Percentiles rank a stretch among this genome's conserved stretches.
Evolutionary conservation across 2,113 vertebrate species (phyloP).

Genomic region (Cnemophilus loriae): DNA sequence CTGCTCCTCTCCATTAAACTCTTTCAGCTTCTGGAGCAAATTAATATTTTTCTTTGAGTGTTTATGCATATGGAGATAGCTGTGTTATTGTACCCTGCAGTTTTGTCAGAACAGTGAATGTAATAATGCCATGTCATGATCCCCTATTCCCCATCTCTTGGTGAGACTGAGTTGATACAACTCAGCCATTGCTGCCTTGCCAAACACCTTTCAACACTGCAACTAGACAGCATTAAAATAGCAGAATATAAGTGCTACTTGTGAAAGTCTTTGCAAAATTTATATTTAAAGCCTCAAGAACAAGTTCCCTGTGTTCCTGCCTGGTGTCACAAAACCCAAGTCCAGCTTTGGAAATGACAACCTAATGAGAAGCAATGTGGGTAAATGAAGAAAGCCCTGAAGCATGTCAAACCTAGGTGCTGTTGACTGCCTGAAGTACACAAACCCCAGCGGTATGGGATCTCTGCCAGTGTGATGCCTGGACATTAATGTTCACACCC

Average conservation of each 20-base stretch:
- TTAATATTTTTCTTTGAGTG: not conserved
- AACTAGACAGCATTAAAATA: not conserved
- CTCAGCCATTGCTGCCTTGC: not conserved
- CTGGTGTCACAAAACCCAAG: not conserved
- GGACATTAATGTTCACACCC: not conserved
- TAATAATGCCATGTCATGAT: not conserved
- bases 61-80: not conserved
- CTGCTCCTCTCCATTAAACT: not conserved
- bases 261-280: not conserved
- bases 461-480: not conserved
- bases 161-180: not conserved
- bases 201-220: not conserved
- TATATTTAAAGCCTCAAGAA: not conserved
- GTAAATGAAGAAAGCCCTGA: not conserved
- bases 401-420: not conserved
- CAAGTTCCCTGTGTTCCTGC: not conserved
- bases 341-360: not conserved
- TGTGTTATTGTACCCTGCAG: not conserved
- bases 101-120: not conserved
- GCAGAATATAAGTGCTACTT: not conserved
- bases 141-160: not conserved
- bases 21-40: not conserved
- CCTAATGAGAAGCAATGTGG: not conserved
- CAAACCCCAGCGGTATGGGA: accelerated
- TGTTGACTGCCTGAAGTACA: not conserved